Evolutionary conservation across 1,140 invertebrate genomes (phyloP).

Genomic region (Mercenaria mercenaria): DNA sequence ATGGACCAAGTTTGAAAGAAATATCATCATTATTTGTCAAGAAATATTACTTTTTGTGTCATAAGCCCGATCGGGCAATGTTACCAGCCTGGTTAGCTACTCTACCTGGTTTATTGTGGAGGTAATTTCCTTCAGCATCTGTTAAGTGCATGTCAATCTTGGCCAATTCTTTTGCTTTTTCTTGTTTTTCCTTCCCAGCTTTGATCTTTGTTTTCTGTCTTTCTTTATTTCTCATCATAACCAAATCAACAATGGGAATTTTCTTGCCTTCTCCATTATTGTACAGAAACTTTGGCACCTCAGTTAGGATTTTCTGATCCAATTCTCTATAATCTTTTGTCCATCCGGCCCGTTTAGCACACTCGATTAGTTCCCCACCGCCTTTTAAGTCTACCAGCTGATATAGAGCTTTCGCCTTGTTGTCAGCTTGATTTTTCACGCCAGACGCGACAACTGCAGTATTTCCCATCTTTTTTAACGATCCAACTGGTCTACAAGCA

Average conservation of each 20-base stretch:
- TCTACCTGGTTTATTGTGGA: constrained; percentile 77
- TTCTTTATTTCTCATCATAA: constrained; percentile 92
- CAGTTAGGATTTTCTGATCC: constrained; percentile 89
- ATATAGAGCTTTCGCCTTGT: constrained; percentile 79
- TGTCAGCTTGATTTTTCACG: constrained; percentile 83
- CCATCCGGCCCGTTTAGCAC: constrained; percentile 92
- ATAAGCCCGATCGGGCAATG: too few species aligned
- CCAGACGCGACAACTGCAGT: constrained; percentile 79
- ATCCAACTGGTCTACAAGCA: constrained; percentile 1
- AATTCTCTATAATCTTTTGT: constrained; percentile 88
- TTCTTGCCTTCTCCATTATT: constrained; percentile 96
- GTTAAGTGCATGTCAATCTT: constrained; percentile 77
- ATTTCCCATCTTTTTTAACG: constrained; percentile 78
- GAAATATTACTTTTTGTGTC: too few species aligned
- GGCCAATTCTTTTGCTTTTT: constrained; percentile 77
- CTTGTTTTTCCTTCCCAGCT: constrained; percentile 77
- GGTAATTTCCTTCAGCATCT: constrained; percentile 74
- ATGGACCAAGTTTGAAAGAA: too few species aligned
- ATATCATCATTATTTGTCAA: too few species aligned
- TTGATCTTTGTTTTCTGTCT: constrained; percentile 73
- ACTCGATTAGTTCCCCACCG: constrained; percentile 95
- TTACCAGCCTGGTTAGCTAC: too few species aligned
- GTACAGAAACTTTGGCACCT: constrained; percentile 97
- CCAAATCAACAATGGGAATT: constrained; percentile 95
- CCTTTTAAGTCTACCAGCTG: constrained; percentile 87